These are phyloP conservation scores for Teleiodes luculella DNA, from an alignment of 2,888 invertebrate genomes.

Conservation along the genomic window DNA sequence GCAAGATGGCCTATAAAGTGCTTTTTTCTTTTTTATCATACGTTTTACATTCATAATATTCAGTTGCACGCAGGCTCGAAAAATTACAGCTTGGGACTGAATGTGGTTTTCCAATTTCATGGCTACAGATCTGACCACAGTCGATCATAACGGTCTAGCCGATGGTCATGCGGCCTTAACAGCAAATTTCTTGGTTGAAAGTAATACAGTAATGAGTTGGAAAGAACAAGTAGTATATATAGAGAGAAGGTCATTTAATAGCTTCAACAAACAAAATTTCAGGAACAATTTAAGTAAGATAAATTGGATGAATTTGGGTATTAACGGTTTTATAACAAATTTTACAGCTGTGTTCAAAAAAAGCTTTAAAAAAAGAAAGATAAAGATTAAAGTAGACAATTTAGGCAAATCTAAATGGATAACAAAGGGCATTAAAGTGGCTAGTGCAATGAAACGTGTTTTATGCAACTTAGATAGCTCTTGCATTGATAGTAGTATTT, in stretches of 20 bases:
- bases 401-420: not conserved
- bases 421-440: conserved; percentile 1
- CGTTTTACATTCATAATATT: no score
- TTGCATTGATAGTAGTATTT: not conserved
- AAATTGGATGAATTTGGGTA: not conserved
- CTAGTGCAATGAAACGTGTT: conserved; percentile 11
- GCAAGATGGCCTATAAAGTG: no score
- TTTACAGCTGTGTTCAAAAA: not conserved
- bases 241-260: not conserved
- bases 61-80: no score
- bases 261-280: not conserved
- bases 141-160: no score
- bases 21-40: no score
- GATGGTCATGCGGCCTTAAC: conserved; percentile 13
- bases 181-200: not conserved
- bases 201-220: no score
- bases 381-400: not conserved
- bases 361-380: not conserved
- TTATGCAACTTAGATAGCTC: not conserved
- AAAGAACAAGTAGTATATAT: not conserved
- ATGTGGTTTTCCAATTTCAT: no score
- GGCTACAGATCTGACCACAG: no score
- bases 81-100: no score
- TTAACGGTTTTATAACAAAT: not conserved
- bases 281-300: not conserved